These are phyloP conservation scores for Malurus splendens DNA, from an alignment of 2,797 vertebrate species.

Conservation along the genomic window DNA sequence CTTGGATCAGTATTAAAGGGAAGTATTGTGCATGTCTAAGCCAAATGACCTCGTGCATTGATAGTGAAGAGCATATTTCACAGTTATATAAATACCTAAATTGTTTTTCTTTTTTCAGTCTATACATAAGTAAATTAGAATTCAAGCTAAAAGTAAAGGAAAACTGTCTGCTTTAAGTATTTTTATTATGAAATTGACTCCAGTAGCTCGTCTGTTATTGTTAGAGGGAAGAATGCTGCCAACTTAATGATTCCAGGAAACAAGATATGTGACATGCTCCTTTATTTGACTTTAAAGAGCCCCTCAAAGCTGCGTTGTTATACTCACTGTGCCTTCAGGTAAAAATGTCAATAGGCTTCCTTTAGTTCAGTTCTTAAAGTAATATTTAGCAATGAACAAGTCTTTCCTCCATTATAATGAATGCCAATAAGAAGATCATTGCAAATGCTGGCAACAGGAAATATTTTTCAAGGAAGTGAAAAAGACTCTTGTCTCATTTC, in stretches of 20 bases:
- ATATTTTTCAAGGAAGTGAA: background rate
- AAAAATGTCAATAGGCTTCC: background rate
- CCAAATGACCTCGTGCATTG: constrained; percentile 65
- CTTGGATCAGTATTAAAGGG: constrained; percentile 76
- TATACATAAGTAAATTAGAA: constrained; percentile 46
- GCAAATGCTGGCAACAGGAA: background rate
- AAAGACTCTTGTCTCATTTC: background rate
- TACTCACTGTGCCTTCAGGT: background rate
- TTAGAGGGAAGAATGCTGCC: background rate
- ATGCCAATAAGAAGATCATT: background rate
- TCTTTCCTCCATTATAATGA: background rate
- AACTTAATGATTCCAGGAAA: background rate
- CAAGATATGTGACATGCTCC: background rate
- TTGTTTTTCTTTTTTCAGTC: constrained; percentile 41
- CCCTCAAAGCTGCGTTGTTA: background rate
- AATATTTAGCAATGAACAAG: background rate
- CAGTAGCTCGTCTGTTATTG: background rate
- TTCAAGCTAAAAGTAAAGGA: background rate
- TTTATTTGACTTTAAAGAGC: background rate
- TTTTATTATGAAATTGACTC: background rate
- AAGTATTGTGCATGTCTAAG: constrained; percentile 51
- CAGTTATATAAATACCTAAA: constrained; percentile 68
- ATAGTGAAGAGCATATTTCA: constrained; percentile 62
- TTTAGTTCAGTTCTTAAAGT: background rate
- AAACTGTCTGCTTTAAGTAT: constrained; percentile 5